A percentile compares a stretch with the other conserved stretches of the same genome.
phyloP scores from a whole-genome alignment of 2,113 vertebrate genomes.

The Fulmarus glacialis region DNA sequence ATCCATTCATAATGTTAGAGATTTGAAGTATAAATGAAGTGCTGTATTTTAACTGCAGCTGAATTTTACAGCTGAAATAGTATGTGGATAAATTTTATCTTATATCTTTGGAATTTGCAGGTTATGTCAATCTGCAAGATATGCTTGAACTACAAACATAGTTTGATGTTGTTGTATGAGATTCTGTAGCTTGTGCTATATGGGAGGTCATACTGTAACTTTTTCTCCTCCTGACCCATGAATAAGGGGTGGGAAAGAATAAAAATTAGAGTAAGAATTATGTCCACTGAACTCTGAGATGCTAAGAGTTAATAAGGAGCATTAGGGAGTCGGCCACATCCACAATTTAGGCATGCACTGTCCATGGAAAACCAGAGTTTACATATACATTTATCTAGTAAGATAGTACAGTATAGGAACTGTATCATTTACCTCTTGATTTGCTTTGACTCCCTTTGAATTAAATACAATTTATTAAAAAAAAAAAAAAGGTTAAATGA shows the following conservation, averaged over 20 bases:
- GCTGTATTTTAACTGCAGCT: not conserved
- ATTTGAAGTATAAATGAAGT: not conserved
- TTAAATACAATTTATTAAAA: not conserved
- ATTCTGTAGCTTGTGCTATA: not conserved
- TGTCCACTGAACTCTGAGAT: not conserved
- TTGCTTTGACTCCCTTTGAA: not conserved
- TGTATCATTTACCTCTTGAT: not conserved
- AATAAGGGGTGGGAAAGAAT: not conserved
- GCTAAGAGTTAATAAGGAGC: not conserved
- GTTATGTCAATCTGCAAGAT: not conserved
- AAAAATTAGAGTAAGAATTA: not conserved
- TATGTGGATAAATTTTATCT: not conserved
- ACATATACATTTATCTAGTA: not conserved
- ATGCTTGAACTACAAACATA: not conserved
- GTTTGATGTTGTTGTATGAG: not conserved
- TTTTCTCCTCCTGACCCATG: not conserved
- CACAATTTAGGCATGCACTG: accelerated
- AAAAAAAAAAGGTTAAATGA: not conserved
- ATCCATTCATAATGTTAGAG: not conserved
- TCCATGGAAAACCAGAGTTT: not conserved
- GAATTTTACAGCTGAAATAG: not conserved
- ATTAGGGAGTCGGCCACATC: not conserved
- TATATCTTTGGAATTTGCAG: not conserved
- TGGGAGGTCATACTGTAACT: not conserved
- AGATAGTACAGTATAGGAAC: not conserved